These are phyloP conservation scores for Phainopepla nitens DNA, from an alignment of 2,113 vertebrate species.

Conservation along the genomic window DNA sequence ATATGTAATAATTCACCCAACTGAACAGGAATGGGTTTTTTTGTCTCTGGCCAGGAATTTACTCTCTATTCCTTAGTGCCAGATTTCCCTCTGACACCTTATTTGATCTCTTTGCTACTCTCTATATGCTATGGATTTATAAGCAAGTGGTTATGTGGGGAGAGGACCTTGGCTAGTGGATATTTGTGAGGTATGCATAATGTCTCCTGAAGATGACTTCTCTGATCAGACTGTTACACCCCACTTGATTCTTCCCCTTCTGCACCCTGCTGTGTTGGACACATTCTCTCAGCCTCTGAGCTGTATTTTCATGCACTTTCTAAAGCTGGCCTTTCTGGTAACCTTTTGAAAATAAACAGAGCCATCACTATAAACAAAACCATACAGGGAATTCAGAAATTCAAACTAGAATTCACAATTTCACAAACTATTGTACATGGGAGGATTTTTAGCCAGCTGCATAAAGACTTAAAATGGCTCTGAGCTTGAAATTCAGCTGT, in stretches of 20 bases:
- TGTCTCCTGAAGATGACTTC: background rate
- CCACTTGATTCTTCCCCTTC: background rate
- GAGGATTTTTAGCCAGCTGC: background rate
- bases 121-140: background rate
- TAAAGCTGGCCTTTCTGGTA: background rate
- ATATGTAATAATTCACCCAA: background rate
- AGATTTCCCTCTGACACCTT: background rate
- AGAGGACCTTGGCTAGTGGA: background rate
- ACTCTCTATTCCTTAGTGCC: background rate
- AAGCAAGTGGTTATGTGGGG: background rate
- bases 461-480: background rate
- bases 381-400: background rate
- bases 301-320: background rate
- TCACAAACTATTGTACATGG: background rate
- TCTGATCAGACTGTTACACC: background rate
- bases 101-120: background rate
- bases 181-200: background rate
- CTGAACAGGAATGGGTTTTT: background rate
- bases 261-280: background rate
- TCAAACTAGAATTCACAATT: background rate
- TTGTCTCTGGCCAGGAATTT: background rate
- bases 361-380: background rate
- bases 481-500: background rate
- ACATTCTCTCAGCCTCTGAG: background rate
- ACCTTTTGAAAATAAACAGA: background rate